Percentiles rank a stretch among this genome's conserved stretches.
Conservation (phyloP, 2,113 vertebrate genomes). For the Lophotis ruficrista region DNA sequence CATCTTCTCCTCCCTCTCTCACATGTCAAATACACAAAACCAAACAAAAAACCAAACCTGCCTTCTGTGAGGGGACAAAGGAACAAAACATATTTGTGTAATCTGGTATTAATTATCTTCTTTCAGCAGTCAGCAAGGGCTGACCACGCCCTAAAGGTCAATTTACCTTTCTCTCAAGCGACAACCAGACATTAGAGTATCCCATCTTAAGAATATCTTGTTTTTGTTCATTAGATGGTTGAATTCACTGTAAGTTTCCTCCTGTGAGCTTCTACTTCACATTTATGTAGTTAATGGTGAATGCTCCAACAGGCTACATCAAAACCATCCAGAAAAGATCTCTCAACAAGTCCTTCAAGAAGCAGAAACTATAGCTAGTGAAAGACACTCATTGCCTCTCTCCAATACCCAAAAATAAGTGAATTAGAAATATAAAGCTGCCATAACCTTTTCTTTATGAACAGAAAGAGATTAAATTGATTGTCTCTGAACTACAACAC, state of each 20-base stretch:
- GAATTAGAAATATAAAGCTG: neutral
- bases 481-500: neutral
- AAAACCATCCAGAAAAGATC: neutral
- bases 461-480: neutral
- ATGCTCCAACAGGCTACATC: neutral
- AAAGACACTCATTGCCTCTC: neutral
- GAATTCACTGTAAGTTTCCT: neutral
- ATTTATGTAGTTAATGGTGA: neutral
- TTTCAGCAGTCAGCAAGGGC: neutral
- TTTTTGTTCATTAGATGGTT: neutral
- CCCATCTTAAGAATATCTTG: neutral
- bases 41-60: neutral
- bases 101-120: neutral
- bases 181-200: neutral
- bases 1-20: neutral
- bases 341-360: neutral
- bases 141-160: neutral
- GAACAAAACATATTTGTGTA: neutral
- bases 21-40: neutral
- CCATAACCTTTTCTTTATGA: neutral
- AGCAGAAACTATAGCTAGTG: neutral
- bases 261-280: neutral
- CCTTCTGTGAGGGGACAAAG: neutral
- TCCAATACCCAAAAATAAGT: neutral
- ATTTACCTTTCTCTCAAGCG: neutral